phyloP scores from a whole-genome alignment of 2,797 vertebrate species.

The Pangasius krempfi region DNA sequence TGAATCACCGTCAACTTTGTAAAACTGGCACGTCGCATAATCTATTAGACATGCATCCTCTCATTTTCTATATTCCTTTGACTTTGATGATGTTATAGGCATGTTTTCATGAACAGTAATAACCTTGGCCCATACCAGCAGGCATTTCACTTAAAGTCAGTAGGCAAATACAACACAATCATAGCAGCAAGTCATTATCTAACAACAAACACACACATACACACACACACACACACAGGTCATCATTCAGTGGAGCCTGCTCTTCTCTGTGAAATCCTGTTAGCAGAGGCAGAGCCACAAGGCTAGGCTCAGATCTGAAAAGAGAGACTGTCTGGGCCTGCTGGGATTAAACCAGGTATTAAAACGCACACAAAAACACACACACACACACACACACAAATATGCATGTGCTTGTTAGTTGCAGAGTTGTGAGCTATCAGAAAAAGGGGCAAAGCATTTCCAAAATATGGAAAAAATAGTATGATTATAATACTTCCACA shows the following conservation, averaged over 20 bases:
- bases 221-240: slow-evolving; percentile 31
- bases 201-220: background rate
- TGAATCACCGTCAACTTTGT: slow-evolving; percentile 14
- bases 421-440: background rate
- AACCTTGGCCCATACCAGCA: slow-evolving; percentile 32
- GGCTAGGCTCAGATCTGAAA: slow-evolving; percentile 42
- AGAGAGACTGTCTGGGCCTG: slow-evolving; percentile 48
- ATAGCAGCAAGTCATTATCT: slow-evolving; percentile 15
- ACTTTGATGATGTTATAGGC: slow-evolving; percentile 25
- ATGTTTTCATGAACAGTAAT: slow-evolving; percentile 25
- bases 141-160: slow-evolving; percentile 17
- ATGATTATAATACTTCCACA: background rate
- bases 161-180: slow-evolving; percentile 35
- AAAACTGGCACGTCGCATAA: slow-evolving; percentile 11
- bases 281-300: slow-evolving; percentile 52
- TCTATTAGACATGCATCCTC: slow-evolving; percentile 28
- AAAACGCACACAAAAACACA: slow-evolving; percentile 39
- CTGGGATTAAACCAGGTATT: slow-evolving; percentile 57
- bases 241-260: slow-evolving; percentile 45
- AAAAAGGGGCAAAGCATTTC: background rate
- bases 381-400: slow-evolving; percentile 16
- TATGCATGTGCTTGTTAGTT: slow-evolving; percentile 17
- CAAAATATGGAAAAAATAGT: background rate
- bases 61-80: slow-evolving; percentile 20
- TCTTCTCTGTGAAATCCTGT: slow-evolving; percentile 58